These are phyloP conservation scores for Rotaria macrura DNA, from an alignment of 2,888 invertebrate genomes.

Conservation along the genomic window DNA sequence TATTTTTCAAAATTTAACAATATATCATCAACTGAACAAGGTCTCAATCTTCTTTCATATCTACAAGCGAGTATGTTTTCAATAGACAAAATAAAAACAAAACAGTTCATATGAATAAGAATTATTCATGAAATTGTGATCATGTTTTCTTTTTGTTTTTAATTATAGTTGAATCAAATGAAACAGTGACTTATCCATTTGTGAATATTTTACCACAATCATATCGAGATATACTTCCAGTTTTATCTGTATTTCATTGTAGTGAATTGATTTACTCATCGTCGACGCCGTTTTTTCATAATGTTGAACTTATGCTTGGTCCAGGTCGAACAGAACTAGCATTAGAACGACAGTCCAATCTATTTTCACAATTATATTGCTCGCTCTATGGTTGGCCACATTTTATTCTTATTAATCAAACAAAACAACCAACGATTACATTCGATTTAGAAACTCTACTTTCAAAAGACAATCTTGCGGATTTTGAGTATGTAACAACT, in stretches of 20 bases:
- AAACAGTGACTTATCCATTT: neutral
- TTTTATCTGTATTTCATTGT: neutral
- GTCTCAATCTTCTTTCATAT: neutral
- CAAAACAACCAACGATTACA: neutral
- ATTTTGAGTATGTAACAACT: neutral
- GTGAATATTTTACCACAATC: neutral
- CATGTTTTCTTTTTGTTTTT: neutral
- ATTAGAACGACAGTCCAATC: neutral
- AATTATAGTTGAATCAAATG: neutral
- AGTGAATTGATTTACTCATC: neutral
- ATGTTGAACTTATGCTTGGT: neutral
- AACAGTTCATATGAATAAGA: no score
- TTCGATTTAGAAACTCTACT: neutral
- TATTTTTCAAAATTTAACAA: neutral
- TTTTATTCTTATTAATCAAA: neutral
- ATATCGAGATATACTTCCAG: neutral
- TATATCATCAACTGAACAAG: neutral
- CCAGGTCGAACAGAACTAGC: neutral
- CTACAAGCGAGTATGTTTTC: neutral
- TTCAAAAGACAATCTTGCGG: neutral
- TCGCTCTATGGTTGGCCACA: neutral
- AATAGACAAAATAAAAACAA: no score
- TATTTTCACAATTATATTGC: neutral
- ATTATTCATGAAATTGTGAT: no score
- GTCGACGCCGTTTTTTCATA: neutral